Base-by-base conservation (phyloP, 2,113 vertebrate species). In the Gobius niger region DNA sequence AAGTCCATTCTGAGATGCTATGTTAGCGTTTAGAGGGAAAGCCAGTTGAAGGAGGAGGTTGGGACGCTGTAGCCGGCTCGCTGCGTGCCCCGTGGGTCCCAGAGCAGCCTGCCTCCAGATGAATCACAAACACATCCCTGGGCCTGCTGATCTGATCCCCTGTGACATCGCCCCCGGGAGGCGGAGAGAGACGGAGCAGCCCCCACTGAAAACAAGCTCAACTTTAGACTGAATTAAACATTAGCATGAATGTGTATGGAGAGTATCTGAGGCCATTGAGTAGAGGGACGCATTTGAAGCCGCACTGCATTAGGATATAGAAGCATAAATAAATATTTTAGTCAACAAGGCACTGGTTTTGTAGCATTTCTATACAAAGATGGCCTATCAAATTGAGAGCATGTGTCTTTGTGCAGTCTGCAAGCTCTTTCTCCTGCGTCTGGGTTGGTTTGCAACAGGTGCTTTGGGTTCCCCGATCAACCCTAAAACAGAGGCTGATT, bases 141-240 rank as follows among this genome's bases (percentile, higher is more conserved):
- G 75, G 84, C 80, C 70, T 80, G 61, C 42, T 89, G 90, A 87
- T 78, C 88, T 88, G 81, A 83, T 88, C 85, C 87, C 86, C 78
- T 77, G 78, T 85, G 87, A 91, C 88, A 87, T 84, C 65, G 78
- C 82, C 82, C 82, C 77, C 8, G 87, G 85, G 83, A 81, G 67
- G 70, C 7, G 59, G 68, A 67, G 80, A 73, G 81, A 72, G 41
- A 70, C 71, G 75, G 70, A 82, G 78, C 9, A 15, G 44, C 54
- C 65, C 61, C 49, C 72, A 76, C 83, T 57, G 76, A 77, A 87
- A 87, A 88, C 84, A 87, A 63, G 77, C 75, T 85, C 79, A 77
- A 87, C 76, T 87, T 85, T 78, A 76, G 83, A 84, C 83, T 87
- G 82, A 91, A 91, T 89, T 81, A 85, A 86, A 87, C 87, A 90